Evolutionary conservation across 2,797 vertebrate genomes (phyloP), one percentile per base, ranked within the genome.

Genomic region (Stomatorhinus walkeri): DNA sequence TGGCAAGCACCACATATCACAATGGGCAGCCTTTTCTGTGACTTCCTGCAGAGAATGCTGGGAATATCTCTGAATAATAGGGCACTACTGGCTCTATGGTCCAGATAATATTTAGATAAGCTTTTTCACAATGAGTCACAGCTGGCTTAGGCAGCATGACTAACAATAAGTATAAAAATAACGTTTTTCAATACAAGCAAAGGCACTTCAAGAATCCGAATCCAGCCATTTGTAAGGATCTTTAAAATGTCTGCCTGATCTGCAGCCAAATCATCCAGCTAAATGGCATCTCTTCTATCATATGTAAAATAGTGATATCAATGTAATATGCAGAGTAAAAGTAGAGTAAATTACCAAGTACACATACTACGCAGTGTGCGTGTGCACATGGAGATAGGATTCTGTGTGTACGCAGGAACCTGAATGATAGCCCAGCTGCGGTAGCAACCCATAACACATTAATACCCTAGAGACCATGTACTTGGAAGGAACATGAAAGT

Each of bases 91-190:
- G 87, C 22, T 36, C 40, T 64, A 51, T n/a, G 46, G 64, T 48
- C 48, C 51, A 40, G 72, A 43, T 79, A 40, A 79, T 83, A 84
- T 59, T 84, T 88, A 88, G 24, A 59, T 88, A 88, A 88, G 46
- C 68, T 46, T 76, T 76, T 28, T 19, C 76, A 36, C 46, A 84
- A 84, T 81, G 76, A 59, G 59, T 81, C 76, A 84, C 54, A 56
- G 19, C 59, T 24, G 83, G n/a, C 16, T 32, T 16, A n/a, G 43
- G 36, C 16, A 79, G 72, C 32, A 79, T 7, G 36, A 43, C 72
- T 79, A 43, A 79, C 72, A 79, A 79, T 79, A 43, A 79, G 72
- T 43, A 19, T 32, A n/a, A 19, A 40, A 79, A 79, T 79, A 79
- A 9, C 36, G 6, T 79, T 19, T 79, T 79, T 43, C 32, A 79